phyloP scores from a whole-genome alignment of 2,113 vertebrate genomes.

The Octodon degus region DNA sequence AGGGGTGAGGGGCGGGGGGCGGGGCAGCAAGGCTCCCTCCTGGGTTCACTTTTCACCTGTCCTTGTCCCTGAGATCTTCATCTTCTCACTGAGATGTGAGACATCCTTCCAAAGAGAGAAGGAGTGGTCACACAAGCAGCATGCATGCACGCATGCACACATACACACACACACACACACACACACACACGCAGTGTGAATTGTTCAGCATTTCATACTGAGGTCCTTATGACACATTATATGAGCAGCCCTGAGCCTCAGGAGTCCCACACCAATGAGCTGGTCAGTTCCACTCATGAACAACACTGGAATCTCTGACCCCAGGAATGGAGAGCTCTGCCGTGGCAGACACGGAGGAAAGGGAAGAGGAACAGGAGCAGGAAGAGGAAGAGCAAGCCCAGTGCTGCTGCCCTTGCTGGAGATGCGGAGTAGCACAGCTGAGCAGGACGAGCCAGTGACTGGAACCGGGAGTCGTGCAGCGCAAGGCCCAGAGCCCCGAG shows the following conservation, averaged over 20 bases:
- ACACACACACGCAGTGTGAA: background rate
- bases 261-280: no score
- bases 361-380: background rate
- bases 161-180: background rate
- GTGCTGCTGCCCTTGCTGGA: background rate
- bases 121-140: background rate
- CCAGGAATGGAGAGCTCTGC: background rate
- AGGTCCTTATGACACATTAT: no score
- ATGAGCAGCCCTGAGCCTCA: background rate
- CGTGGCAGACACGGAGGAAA: accelerated
- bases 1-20: background rate
- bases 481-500: background rate
- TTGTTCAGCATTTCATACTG: background rate
- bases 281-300: no score
- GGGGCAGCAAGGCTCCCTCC: background rate
- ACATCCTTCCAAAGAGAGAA: no score
- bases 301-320: background rate
- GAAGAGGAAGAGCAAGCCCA: background rate
- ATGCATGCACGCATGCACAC: background rate
- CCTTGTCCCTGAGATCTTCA: background rate
- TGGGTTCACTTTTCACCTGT: background rate
- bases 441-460: background rate
- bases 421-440: no score
- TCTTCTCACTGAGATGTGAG: background rate
- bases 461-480: background rate